These are phyloP conservation scores for Callosobruchus maculatus DNA, from an alignment of 2,888 invertebrate genomes.

Conservation along the genomic window DNA sequence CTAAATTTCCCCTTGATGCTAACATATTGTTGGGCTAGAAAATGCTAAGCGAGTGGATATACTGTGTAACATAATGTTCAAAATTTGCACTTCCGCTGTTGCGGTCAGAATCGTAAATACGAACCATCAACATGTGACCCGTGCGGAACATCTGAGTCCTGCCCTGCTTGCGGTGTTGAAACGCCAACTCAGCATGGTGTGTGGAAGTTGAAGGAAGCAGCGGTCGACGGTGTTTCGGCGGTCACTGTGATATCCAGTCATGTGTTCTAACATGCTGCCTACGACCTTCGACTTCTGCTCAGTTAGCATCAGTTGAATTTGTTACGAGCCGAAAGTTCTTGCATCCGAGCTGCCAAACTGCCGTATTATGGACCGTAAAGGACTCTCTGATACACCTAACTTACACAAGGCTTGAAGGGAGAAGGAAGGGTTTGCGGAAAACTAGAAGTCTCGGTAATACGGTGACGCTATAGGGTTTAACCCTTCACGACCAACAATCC, in stretches of 20 bases:
- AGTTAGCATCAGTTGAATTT: constrained; percentile 19
- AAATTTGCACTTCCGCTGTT: no score
- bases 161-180: constrained; percentile 29
- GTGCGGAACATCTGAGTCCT: constrained; percentile 13
- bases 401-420: not conserved
- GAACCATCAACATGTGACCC: no score
- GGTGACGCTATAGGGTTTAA: no score
- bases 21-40: no score
- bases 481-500: no score
- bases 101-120: no score
- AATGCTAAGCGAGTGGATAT: no score
- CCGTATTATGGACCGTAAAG: not conserved
- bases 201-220: constrained; percentile 34
- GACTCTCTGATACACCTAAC: not conserved
- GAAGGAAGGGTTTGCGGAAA: not conserved
- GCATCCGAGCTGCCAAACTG: not conserved
- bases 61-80: no score
- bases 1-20: no score
- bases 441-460: no score
- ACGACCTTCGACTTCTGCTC: constrained; percentile 12
- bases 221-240: constrained; percentile 40
- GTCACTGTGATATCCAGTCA: constrained; percentile 35
- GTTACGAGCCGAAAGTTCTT: constrained; percentile 10
- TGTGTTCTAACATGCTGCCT: constrained; percentile 16
- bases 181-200: constrained; percentile 35